Base-by-base conservation (phyloP, 1,140 invertebrate species). In the Drosophila lacertosa region DNA sequence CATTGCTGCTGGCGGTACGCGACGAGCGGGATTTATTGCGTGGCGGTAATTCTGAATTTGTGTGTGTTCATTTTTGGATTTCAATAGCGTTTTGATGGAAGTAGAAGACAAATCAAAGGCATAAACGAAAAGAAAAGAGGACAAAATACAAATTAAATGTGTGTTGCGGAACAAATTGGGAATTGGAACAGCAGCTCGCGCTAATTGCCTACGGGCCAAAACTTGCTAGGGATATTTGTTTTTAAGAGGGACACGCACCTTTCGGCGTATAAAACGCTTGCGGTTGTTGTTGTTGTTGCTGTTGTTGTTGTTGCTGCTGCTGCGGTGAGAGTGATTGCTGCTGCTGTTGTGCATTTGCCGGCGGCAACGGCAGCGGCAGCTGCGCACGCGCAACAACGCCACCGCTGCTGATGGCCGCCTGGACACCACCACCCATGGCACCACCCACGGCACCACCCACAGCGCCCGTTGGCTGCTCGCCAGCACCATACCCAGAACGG, bases 201-300 rank as follows among this genome's bases (percentile, higher is more conserved):
- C 42, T 33, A 71, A 47, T 18, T 50, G 33, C 50, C 73, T 80
- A 72, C 60, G 37, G 55, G 39, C 42, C 54, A 51, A 50, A 60
- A 60, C 48, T 69, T n/a, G n/a, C 47, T 72, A 53, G 24, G 37
- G 2, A 29, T 4, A 7, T 1, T 29, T 5, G 2, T 7, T 7
- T 6, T 29, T 42, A 42, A 64, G 11, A 10, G 24, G 44, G 54
- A 54, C 29, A 79, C 79, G 90, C 93, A 95, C 94, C 94, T 95
- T 95, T 95, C 47, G 94, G 93, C 65, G 93, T 93, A 92, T 95
- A 94, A 91, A 96, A 95, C 90, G 89, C 83, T 70, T 77, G 74
- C 44, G 64, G 35, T 35, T 81, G 78, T 70, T 66, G 71, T 62
- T 75, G 71, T 47, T 66, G 67, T 47, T 80, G 76, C 66, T 77